phyloP scores from a whole-genome alignment of 1,140 invertebrate species.

The Nasonia longicornis region DNA sequence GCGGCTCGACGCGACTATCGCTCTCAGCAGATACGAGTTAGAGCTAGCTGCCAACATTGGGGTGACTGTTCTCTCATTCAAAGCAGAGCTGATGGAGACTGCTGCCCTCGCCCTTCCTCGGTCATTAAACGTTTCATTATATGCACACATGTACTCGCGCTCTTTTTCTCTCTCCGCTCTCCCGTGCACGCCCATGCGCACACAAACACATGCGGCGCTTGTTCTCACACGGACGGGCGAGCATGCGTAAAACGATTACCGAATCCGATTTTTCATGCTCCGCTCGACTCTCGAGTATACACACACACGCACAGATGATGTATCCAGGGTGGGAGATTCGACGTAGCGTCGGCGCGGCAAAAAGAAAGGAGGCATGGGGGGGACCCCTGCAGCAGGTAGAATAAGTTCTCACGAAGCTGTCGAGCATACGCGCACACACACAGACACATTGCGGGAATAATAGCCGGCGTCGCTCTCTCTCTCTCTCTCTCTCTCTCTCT shows the following conservation, averaged over 20 bases:
- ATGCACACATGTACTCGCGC: background rate
- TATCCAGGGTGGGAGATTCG: background rate
- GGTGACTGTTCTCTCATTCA: background rate
- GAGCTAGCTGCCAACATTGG: background rate
- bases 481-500: constrained; percentile 10
- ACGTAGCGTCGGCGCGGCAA: background rate
- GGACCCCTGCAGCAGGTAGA: constrained; percentile 41
- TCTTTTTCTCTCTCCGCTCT: background rate
- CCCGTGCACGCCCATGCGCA: background rate
- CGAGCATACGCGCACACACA: constrained; percentile 27
- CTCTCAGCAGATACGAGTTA: background rate
- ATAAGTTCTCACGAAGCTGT: constrained; percentile 43
- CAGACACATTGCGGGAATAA: background rate
- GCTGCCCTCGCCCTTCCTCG: background rate
- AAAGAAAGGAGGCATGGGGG: background rate
- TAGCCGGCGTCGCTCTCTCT: background rate
- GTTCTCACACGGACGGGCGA: background rate
- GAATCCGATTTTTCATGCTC: constrained; percentile 45
- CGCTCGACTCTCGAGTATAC: constrained; percentile 35
- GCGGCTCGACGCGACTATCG: background rate
- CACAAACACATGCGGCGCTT: background rate
- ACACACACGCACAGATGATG: background rate
- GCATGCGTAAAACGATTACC: constrained; percentile 41
- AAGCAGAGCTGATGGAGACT: background rate
- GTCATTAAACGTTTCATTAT: constrained; percentile 39